Evolutionary conservation across 2,888 invertebrate genomes (phyloP).

Genomic region (Aromia moschata): DNA sequence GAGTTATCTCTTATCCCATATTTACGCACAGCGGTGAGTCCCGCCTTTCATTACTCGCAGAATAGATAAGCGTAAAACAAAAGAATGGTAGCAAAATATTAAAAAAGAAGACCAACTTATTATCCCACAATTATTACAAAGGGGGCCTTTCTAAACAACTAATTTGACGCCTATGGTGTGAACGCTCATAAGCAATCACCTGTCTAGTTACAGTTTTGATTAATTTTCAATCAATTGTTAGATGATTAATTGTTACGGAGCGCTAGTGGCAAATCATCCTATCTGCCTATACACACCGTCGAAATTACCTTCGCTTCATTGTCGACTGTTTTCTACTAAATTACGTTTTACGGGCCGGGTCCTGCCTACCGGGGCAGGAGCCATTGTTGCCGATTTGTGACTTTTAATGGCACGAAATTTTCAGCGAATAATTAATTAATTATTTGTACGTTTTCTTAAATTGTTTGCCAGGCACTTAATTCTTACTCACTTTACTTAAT

Average conservation of each 20-base stretch:
- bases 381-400: conserved; percentile 34
- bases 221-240: conserved; percentile 64
- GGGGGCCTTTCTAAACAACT: conserved; percentile 57
- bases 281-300: conserved; percentile 29
- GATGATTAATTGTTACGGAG: conserved; percentile 61
- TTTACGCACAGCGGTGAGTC: not conserved
- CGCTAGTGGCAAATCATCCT: conserved; percentile 51
- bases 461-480: no score
- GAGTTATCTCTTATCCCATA: no score
- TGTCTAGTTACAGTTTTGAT: conserved; percentile 65
- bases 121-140: conserved; percentile 48
- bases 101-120: conserved; percentile 35
- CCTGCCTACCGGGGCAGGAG: conserved; percentile 25
- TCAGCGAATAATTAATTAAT: conserved; percentile 39
- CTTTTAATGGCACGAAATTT: conserved; percentile 33
- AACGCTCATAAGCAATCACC: conserved; percentile 63
- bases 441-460: conserved; percentile 27
- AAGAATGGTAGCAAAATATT: conserved; percentile 34
- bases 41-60: not conserved
- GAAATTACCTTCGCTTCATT: conserved; percentile 34
- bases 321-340: conserved; percentile 38
- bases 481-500: no score
- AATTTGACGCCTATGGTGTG: conserved; percentile 63
- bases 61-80: conserved; percentile 41
- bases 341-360: conserved; percentile 35